Percentiles rank a stretch among this genome's conserved stretches.
Conservation (phyloP, 1,140 invertebrate species). For the Conus ventricosus region DNA sequence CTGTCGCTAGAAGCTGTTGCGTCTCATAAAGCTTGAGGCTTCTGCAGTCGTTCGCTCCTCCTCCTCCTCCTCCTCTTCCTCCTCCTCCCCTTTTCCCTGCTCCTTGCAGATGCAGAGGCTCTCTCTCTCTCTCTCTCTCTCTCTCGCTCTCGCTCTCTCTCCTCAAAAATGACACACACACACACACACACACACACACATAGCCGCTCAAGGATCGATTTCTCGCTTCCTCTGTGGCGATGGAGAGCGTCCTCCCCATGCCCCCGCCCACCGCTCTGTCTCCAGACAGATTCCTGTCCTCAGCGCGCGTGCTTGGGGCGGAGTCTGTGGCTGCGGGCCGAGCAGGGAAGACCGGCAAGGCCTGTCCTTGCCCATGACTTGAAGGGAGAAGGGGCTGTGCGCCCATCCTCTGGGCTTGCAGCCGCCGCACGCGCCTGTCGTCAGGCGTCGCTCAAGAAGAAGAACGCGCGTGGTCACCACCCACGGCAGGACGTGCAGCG, state of each 20-base stretch:
- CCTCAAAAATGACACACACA: background rate
- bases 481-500: too few species aligned
- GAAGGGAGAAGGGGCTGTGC: background rate
- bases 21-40: background rate
- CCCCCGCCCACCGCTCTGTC: slow-evolving; percentile 2
- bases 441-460: too few species aligned
- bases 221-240: background rate
- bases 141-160: background rate
- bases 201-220: background rate
- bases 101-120: background rate
- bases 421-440: too few species aligned
- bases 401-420: too few species aligned
- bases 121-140: slow-evolving; percentile 28
- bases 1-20: background rate
- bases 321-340: background rate
- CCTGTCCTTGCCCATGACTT: background rate
- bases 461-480: too few species aligned
- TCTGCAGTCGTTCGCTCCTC: background rate
- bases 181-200: too few species aligned
- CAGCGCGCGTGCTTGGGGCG: slow-evolving; percentile 1
- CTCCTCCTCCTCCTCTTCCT: background rate
- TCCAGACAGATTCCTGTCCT: background rate
- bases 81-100: background rate
- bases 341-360: background rate
- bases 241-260: background rate